Evolutionary conservation across 2,888 invertebrate species (phyloP).

Genomic region (Drosophila tripunctata): DNA sequence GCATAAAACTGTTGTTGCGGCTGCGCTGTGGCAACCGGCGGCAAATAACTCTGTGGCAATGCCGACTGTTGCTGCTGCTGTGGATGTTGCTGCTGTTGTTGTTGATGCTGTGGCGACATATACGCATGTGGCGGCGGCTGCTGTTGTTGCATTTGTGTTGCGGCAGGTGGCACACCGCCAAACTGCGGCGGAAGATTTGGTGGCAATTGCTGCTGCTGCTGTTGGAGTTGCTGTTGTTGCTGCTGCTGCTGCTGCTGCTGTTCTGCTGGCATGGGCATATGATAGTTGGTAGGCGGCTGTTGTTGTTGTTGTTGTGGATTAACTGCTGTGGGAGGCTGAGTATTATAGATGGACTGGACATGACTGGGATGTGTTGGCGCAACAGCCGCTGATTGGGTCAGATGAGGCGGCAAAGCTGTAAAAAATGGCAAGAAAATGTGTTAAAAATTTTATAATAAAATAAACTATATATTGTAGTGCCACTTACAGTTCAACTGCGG

Average conservation of each 20-base stretch:
- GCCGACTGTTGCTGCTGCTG: conserved; percentile 51
- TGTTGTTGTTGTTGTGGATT: conserved; percentile 46
- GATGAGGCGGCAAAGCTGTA: conserved; percentile 65
- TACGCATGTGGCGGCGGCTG: conserved; percentile 54
- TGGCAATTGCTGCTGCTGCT: conserved; percentile 56
- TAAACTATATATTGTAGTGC: not conserved
- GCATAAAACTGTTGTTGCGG: conserved; percentile 63
- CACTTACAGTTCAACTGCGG: conserved; percentile 68
- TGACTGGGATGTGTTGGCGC: conserved; percentile 44
- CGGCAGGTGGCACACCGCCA: conserved; percentile 50
- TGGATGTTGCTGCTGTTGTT: conserved; percentile 53
- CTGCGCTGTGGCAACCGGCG: conserved; percentile 42
- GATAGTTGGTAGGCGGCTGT: conserved; percentile 47
- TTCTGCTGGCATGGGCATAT: conserved; percentile 40
- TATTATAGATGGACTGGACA: conserved; percentile 55
- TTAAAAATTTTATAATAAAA: not conserved
- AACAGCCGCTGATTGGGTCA: conserved; percentile 36
- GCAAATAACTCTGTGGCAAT: conserved; percentile 58
- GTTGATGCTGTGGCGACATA: conserved; percentile 69
- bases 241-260: conserved; percentile 40
- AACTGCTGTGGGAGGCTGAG: conserved; percentile 51
- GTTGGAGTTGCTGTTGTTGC: conserved; percentile 52
- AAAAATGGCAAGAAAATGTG: not conserved
- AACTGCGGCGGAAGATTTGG: conserved; percentile 55
- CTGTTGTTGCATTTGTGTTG: conserved; percentile 61